A percentile compares a stretch with the other conserved stretches of the same genome.
Evolutionary conservation across 1,140 invertebrate species (phyloP).

Genomic region (Wasmannia auropunctata): DNA sequence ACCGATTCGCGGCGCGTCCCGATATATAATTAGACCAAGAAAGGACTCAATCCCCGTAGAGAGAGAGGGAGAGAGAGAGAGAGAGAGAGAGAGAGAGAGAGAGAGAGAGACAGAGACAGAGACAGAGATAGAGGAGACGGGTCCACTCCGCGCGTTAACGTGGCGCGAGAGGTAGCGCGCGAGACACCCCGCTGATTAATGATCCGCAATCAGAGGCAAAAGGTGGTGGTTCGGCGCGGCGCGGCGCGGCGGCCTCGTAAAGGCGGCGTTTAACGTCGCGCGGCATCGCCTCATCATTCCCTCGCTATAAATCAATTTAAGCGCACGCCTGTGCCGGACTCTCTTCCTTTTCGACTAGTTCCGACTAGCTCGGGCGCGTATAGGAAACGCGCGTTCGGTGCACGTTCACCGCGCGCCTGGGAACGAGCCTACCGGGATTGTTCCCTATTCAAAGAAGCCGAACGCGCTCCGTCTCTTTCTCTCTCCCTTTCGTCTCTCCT

Average conservation of each 20-base stretch:
- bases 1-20: constrained; percentile 15
- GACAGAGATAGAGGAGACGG: too few relatives aligned
- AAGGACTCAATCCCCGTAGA: constrained; percentile 60
- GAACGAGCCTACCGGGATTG: not conserved
- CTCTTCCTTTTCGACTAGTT: constrained; percentile 43
- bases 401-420: not conserved
- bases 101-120: too few relatives aligned
- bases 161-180: constrained; percentile 63
- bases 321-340: constrained; percentile 49
- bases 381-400: too few relatives aligned
- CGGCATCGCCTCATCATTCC: constrained; percentile 79
- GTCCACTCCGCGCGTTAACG: constrained; percentile 63
- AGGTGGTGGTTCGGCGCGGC: constrained; percentile 69
- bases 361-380: not conserved
- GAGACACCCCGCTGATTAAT: constrained; percentile 76
- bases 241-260: constrained; percentile 69
- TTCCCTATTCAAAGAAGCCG: not conserved
- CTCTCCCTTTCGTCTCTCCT: too few relatives aligned
- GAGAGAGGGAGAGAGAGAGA: too few relatives aligned
- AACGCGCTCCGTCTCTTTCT: too few relatives aligned
- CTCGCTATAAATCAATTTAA: constrained; percentile 79
- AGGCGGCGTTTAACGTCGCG: constrained; percentile 77
- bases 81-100: too few relatives aligned
- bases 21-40: constrained; percentile 64
- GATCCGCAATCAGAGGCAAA: constrained; percentile 76